These are phyloP conservation scores for Sylvia borin DNA, from an alignment of 2,797 vertebrate species.

Conservation along the genomic window DNA sequence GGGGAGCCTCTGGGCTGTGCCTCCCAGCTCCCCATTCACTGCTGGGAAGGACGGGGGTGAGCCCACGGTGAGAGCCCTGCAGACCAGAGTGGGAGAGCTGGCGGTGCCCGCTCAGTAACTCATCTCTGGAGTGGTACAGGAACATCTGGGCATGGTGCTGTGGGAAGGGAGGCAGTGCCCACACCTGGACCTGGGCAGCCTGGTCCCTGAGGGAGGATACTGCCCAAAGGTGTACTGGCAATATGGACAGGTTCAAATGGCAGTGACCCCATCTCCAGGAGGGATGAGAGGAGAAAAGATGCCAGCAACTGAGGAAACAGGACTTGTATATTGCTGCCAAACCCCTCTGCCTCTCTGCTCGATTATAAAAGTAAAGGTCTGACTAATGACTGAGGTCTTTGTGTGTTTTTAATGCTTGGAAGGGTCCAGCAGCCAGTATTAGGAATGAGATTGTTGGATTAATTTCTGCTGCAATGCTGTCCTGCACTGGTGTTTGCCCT, in stretches of 20 bases:
- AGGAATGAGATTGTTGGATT: background rate
- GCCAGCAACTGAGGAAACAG: background rate
- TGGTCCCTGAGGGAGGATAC: background rate
- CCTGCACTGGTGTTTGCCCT: background rate
- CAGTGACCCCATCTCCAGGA: fast-evolving
- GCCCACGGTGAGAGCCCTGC: background rate
- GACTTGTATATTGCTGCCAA: background rate
- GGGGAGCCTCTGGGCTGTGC: background rate
- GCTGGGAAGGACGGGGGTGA: background rate
- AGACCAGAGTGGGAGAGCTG: background rate
- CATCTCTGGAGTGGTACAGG: background rate
- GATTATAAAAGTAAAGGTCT: background rate
- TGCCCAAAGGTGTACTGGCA: fast-evolving
- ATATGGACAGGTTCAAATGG: background rate
- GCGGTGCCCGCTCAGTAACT: background rate
- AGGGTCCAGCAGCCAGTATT: background rate
- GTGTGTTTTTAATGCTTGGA: background rate
- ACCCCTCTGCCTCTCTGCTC: background rate
- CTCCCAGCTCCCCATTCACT: fast-evolving
- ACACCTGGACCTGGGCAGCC: background rate
- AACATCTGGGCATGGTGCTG: background rate
- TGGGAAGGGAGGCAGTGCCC: background rate
- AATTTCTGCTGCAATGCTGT: background rate
- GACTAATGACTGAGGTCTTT: background rate
- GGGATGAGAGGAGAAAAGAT: background rate